A percentile compares a stretch with the other conserved stretches of the same genome.
Evolutionary conservation across 2,888 invertebrate genomes (phyloP).

Genomic region (Catocala nupta): DNA sequence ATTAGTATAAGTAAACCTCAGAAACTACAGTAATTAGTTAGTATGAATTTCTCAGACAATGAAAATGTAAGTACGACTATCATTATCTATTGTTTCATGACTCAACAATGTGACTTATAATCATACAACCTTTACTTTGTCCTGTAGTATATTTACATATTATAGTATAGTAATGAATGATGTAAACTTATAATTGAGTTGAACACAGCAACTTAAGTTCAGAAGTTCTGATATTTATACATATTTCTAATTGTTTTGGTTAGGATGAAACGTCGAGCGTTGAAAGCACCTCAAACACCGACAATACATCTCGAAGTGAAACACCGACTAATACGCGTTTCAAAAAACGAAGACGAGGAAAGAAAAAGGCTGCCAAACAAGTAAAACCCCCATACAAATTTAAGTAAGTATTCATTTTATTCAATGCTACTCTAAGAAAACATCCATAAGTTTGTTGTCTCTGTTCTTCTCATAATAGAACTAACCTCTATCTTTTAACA

Average conservation of each 20-base stretch:
- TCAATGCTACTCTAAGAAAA: no score
- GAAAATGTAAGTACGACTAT: constrained; percentile 77
- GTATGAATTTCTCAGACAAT: constrained; percentile 83
- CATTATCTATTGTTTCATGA: constrained; percentile 17
- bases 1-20: constrained; percentile 17
- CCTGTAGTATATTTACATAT: constrained; percentile 9
- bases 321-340: constrained; percentile 91
- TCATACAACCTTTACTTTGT: constrained; percentile 24
- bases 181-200: neutral
- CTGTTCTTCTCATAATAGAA: neutral
- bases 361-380: constrained; percentile 88
- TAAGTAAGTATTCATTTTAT: constrained; percentile 83
- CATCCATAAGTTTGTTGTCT: no score
- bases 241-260: constrained; percentile 3
- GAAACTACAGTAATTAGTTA: constrained; percentile 15
- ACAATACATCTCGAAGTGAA: constrained; percentile 93
- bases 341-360: constrained; percentile 85
- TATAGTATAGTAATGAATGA: neutral
- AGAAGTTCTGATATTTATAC: neutral
- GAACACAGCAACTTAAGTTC: neutral
- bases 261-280: constrained; percentile 93
- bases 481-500: neutral
- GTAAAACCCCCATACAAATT: constrained; percentile 93
- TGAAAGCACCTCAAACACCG: constrained; percentile 93
- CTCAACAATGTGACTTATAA: constrained; percentile 28